phyloP scores from a whole-genome alignment of 1,140 invertebrate genomes.

The Andricus grossulariae region DNA sequence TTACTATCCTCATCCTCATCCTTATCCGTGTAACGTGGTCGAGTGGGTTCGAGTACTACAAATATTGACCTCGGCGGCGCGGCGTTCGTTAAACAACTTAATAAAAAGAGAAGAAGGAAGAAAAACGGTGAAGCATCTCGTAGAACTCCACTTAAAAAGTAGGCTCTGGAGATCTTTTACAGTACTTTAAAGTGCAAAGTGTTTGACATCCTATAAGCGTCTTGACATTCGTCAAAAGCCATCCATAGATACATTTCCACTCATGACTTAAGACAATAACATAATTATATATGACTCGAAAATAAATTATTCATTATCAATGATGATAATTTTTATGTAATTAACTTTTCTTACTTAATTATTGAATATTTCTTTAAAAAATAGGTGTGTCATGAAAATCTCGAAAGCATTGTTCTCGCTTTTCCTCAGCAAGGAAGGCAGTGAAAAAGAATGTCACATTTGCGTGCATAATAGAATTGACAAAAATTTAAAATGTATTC shows the following conservation, averaged over 20 bases:
- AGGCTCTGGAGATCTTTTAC: slow-evolving; percentile 2
- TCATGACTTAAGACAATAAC: not conserved
- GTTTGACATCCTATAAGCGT: slow-evolving; percentile 21
- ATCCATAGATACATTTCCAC: slow-evolving; percentile 19
- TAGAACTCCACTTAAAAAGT: slow-evolving; percentile 24
- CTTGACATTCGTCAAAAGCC: slow-evolving; percentile 20
- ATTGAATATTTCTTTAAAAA: too few species aligned
- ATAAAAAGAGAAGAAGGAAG: slow-evolving; percentile 36
- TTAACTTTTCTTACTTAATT: too few species aligned
- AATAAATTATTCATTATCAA: too few species aligned
- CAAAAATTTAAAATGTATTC: too few species aligned
- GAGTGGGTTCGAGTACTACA: slow-evolving; percentile 52
- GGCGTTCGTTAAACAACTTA: slow-evolving; percentile 58
- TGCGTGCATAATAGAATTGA: too few species aligned
- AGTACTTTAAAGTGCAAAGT: slow-evolving; percentile 31
- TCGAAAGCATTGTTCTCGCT: too few species aligned
- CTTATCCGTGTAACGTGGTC: slow-evolving; percentile 32
- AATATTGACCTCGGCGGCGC: slow-evolving; percentile 60
- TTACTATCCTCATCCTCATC: not conserved
- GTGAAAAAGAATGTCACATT: too few species aligned
- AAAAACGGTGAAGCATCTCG: slow-evolving; percentile 22
- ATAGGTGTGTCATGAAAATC: too few species aligned
- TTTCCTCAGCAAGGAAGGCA: too few species aligned
- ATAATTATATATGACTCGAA: too few species aligned
- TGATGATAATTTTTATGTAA: too few species aligned